A percentile compares a stretch with the other conserved stretches of the same genome.
phyloP scores from a whole-genome alignment of 1,140 invertebrate genomes.

The Drosophila malerkotliana region DNA sequence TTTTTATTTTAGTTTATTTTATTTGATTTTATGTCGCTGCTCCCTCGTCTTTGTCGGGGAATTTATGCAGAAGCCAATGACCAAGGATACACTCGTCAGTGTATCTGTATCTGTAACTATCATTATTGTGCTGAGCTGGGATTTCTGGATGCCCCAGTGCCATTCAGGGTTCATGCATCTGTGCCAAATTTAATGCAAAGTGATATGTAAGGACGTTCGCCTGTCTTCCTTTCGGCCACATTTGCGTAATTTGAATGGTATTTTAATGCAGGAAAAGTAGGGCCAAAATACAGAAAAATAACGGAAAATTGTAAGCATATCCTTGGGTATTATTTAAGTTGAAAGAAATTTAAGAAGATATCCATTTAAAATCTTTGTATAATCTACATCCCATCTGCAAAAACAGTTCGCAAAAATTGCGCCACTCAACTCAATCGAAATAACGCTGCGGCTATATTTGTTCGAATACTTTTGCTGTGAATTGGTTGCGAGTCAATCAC shows the following conservation, averaged over 20 bases:
- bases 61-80: conserved; percentile 68
- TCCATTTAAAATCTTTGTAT: background rate
- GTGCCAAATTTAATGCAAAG: conserved; percentile 52
- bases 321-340: conserved; percentile 5
- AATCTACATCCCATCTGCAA: background rate
- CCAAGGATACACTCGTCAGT: conserved; percentile 20
- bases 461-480: background rate
- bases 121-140: conserved; percentile 56
- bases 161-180: conserved; percentile 47
- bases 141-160: conserved; percentile 30
- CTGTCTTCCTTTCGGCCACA: conserved; percentile 13
- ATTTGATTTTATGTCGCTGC: conserved; percentile 53
- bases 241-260: conserved; percentile 48
- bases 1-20: conserved; percentile 53
- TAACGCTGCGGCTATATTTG: background rate
- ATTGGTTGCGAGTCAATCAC: conserved; percentile 29
- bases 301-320: conserved; percentile 3
- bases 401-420: background rate
- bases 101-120: conserved; percentile 43
- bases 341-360: background rate
- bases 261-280: conserved; percentile 43
- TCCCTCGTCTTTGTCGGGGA: conserved; percentile 12
- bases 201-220: conserved; percentile 37
- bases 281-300: conserved; percentile 18
- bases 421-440: background rate